A percentile compares a stretch with the other conserved stretches of the same genome.
These are phyloP conservation scores for Alethe castanea DNA, from an alignment of 2,113 vertebrate genomes.

Conservation along the genomic window DNA sequence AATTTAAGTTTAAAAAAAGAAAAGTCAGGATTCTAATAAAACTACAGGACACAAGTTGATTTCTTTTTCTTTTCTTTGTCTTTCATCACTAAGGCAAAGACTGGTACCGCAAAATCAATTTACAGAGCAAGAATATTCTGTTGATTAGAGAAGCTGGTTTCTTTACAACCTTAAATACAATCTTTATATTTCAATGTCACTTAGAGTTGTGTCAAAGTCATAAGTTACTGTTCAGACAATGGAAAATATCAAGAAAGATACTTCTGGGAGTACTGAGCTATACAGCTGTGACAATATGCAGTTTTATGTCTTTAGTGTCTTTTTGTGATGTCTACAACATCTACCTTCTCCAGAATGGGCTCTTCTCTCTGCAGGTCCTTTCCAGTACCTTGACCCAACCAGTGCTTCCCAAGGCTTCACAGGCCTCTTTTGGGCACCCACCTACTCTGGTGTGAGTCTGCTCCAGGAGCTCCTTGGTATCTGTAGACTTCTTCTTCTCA, in stretches of 20 bases:
- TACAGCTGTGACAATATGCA: background rate
- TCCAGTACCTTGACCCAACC: background rate
- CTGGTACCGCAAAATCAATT: background rate
- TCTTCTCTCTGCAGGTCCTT: background rate
- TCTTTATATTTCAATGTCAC: background rate
- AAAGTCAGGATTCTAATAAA: background rate
- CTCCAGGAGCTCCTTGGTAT: background rate
- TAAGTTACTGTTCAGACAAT: background rate
- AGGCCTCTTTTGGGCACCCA: background rate
- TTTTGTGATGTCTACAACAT: background rate
- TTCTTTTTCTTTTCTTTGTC: background rate
- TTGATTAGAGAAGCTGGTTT: background rate
- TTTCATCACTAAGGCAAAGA: background rate
- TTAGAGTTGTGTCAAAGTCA: background rate
- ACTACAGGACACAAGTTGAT: background rate
- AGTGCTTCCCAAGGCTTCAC: rapidly evolving
- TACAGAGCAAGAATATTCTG: background rate
- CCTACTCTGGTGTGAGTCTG: rapidly evolving
- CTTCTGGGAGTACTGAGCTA: background rate
- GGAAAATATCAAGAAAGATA: background rate
- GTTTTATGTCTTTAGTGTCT: background rate
- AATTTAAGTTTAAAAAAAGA: background rate
- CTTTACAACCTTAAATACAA: background rate
- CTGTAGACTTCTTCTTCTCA: background rate
- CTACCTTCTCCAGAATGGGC: background rate